Conservation (phyloP, 1,140 invertebrate genomes). For the Hylaeus volcanicus region DNA sequence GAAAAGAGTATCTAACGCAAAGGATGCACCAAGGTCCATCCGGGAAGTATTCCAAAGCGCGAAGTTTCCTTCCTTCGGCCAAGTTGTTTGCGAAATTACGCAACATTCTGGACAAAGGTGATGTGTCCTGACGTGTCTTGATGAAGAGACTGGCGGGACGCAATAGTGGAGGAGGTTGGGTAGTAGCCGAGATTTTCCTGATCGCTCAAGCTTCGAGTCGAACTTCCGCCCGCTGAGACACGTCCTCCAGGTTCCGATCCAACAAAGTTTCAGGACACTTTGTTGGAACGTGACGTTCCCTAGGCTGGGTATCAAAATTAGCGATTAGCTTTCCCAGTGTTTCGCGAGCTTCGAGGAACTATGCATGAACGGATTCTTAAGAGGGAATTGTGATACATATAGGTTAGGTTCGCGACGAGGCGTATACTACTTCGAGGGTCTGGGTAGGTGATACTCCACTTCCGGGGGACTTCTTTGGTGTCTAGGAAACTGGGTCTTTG, state of each 20-base stretch:
- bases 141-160: neutral
- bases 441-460: too few species aligned
- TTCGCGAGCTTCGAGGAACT: neutral
- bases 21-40: too few species aligned
- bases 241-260: neutral
- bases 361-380: neutral
- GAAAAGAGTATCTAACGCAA: too few species aligned
- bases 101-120: constrained; percentile 35
- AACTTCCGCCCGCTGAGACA: neutral
- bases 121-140: neutral
- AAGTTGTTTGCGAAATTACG: constrained; percentile 43
- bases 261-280: neutral
- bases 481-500: too few species aligned
- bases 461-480: too few species aligned
- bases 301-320: neutral
- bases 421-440: too few species aligned
- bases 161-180: too few species aligned
- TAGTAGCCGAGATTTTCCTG: neutral
- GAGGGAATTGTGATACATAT: too few species aligned
- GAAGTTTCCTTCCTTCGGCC: constrained; percentile 36
- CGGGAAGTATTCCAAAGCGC: neutral
- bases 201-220: neutral
- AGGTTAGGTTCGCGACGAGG: too few species aligned
- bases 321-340: neutral
- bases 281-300: neutral